phyloP scores from a whole-genome alignment of 2,797 vertebrate genomes.

The Enteromius viviparus region DNA sequence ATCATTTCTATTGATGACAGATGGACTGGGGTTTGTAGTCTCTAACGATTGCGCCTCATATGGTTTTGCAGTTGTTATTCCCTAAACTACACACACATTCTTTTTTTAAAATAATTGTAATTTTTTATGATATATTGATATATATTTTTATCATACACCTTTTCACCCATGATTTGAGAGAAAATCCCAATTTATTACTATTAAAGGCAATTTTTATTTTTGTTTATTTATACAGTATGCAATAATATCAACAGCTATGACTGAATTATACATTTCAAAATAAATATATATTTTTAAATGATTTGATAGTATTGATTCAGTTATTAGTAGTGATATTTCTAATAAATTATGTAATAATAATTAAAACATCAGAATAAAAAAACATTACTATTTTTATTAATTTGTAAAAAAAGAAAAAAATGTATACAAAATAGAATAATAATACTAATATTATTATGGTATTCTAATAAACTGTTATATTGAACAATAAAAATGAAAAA shows the following conservation, averaged over 20 bases:
- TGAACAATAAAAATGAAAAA: neutral
- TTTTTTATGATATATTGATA: too few species aligned
- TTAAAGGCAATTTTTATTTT: neutral
- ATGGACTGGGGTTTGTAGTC: slow-evolving; percentile 3
- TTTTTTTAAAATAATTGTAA: neutral
- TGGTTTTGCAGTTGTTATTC: neutral
- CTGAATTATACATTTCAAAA: neutral
- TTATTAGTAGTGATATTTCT: too few species aligned
- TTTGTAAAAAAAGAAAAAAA: neutral
- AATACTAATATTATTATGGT: neutral
- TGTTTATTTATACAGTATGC: too few species aligned
- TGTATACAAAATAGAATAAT: too few species aligned
- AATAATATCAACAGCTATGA: neutral
- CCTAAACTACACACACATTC: too few species aligned
- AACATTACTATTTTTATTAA: neutral
- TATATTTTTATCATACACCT: too few species aligned
- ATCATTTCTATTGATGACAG: neutral
- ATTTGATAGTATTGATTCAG: too few species aligned
- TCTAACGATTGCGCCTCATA: neutral
- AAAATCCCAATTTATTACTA: too few species aligned
- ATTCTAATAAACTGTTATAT: neutral
- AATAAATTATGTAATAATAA: too few species aligned
- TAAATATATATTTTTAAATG: neutral
- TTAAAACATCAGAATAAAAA: neutral
- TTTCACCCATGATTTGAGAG: neutral